Evolutionary conservation across 1,140 invertebrate genomes (phyloP).

Genomic region (Tetranychus cinnabarinus): DNA sequence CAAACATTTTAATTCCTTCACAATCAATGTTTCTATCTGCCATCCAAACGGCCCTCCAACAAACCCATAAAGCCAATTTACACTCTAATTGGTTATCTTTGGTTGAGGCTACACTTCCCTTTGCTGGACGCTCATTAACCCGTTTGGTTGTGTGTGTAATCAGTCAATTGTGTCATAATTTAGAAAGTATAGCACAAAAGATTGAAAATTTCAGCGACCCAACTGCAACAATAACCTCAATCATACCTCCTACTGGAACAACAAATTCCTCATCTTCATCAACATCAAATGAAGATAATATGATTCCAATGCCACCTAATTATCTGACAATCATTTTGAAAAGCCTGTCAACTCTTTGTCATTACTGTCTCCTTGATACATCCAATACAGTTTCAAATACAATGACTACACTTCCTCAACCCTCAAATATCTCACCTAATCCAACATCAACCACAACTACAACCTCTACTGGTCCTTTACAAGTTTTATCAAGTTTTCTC

Average conservation of each 20-base stretch:
- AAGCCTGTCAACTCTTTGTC: constrained; percentile 52
- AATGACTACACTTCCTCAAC: not conserved
- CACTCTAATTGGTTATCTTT: constrained; percentile 56
- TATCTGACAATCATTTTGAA: constrained; percentile 55
- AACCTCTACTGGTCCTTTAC: constrained; percentile 7
- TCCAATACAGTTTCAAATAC: constrained; percentile 24
- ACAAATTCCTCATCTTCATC: not conserved
- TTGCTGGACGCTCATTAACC: constrained; percentile 43
- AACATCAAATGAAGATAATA: not conserved
- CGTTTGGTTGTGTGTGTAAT: constrained; percentile 50
- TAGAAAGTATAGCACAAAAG: constrained; percentile 29
- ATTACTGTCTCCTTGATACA: constrained; percentile 54
- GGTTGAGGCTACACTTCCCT: constrained; percentile 46
- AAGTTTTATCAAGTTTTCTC: constrained; percentile 45
- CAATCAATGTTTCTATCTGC: constrained; percentile 67
- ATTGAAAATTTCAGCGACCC: constrained; percentile 1
- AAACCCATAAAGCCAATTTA: constrained; percentile 31
- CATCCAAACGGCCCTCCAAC: constrained; percentile 44
- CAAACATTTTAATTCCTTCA: constrained; percentile 35
- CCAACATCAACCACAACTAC: not conserved
- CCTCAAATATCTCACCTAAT: not conserved
- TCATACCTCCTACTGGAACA: not conserved
- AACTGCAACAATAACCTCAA: no score
- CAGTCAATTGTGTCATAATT: constrained; percentile 55
- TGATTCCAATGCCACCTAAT: constrained; percentile 35